A percentile compares a stretch with the other conserved stretches of the same genome.
Evolutionary conservation across 2,888 invertebrate genomes (phyloP).

Genomic region (Electrophaes corylata): DNA sequence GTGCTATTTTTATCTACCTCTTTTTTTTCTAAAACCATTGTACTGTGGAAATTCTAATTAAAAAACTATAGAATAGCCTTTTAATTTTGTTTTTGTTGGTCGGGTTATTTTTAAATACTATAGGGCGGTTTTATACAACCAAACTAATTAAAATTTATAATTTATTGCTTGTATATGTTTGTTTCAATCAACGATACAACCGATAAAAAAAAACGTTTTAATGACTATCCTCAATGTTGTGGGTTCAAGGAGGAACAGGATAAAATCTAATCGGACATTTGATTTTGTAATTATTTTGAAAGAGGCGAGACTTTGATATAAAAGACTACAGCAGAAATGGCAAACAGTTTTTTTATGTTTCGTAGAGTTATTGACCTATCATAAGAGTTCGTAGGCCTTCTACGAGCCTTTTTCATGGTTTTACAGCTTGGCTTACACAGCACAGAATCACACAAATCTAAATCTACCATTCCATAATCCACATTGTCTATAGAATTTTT

Average conservation of each 20-base stretch:
- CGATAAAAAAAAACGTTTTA: slow-evolving; percentile 15
- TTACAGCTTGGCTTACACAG: too few relatives aligned
- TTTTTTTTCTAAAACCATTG: too few relatives aligned
- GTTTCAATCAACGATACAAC: slow-evolving; percentile 33
- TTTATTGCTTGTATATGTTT: slow-evolving; percentile 37
- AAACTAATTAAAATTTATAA: slow-evolving; percentile 34
- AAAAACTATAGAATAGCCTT: not conserved
- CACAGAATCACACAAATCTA: too few relatives aligned
- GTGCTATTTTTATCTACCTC: too few relatives aligned
- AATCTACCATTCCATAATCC: too few relatives aligned
- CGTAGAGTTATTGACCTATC: not conserved
- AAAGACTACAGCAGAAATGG: not conserved
- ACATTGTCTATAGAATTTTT: too few relatives aligned
- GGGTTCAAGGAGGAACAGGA: not conserved
- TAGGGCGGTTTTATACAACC: slow-evolving; percentile 9
- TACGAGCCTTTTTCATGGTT: not conserved
- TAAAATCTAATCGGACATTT: slow-evolving; percentile 3
- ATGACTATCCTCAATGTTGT: not conserved
- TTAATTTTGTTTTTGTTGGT: not conserved
- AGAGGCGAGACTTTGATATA: not conserved
- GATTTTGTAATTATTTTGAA: not conserved
- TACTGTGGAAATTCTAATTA: not conserved
- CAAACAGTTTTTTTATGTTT: not conserved
- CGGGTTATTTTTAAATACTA: too few relatives aligned
- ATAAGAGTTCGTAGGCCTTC: not conserved